These are phyloP conservation scores for Galaxias olidus DNA, from an alignment of 2,797 vertebrate species.

Conservation along the genomic window DNA sequence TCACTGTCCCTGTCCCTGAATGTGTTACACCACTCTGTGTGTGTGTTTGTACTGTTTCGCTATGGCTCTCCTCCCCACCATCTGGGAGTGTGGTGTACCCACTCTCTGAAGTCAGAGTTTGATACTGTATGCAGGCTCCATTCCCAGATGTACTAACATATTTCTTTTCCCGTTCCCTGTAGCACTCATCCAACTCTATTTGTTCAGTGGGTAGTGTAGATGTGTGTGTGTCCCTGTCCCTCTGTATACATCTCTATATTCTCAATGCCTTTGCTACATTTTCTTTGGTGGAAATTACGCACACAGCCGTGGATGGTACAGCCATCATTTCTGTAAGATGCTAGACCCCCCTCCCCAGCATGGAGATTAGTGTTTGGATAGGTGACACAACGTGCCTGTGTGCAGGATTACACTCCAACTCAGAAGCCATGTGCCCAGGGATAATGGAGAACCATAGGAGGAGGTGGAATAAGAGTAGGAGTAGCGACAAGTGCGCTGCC, in stretches of 20 bases:
- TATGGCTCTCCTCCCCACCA: constrained; percentile 34
- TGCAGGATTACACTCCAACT: constrained; percentile 35
- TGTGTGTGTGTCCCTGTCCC: constrained; percentile 52
- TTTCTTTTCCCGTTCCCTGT: too few species aligned
- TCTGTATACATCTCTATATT: constrained; percentile 38
- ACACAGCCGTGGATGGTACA: too few species aligned
- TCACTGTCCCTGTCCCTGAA: constrained; percentile 9
- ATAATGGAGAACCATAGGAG: constrained; percentile 59
- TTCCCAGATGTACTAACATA: background rate
- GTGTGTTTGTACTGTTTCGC: constrained; percentile 17
- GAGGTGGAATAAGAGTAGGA: constrained; percentile 41
- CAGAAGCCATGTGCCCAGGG: constrained; percentile 56
- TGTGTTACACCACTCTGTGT: constrained; percentile 22
- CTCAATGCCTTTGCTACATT: background rate
- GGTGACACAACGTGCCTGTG: constrained; percentile 17
- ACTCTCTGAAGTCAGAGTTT: constrained; percentile 49
- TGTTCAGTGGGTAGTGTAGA: constrained; percentile 59
- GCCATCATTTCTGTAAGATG: too few species aligned
- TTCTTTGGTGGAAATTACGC: background rate
- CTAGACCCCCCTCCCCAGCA: too few species aligned
- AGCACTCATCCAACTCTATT: constrained; percentile 57
- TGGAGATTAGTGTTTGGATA: too few species aligned
- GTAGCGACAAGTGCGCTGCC: constrained; percentile 41
- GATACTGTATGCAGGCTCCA: background rate
- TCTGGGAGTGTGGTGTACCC: constrained; percentile 52